A percentile compares a stretch with the other conserved stretches of the same genome.
Conservation (phyloP, 2,888 invertebrate genomes). For the Entomobrya proxima region DNA sequence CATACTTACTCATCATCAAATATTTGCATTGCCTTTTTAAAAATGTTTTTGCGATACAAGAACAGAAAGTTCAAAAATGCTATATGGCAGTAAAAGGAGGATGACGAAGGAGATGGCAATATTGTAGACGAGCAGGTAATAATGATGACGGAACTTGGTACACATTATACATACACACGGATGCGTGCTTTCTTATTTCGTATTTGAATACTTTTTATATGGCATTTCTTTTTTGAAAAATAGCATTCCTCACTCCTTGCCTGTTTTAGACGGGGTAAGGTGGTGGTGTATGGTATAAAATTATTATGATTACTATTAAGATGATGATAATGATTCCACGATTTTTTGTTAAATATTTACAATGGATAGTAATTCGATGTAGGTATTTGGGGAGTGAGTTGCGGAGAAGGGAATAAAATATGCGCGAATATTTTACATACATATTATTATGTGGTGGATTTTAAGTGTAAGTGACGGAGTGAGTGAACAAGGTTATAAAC, state of each 20-base stretch:
- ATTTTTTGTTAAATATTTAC: conserved; percentile 65
- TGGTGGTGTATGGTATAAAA: conserved; percentile 45
- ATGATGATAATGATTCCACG: conserved; percentile 65
- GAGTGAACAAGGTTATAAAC: conserved; percentile 47
- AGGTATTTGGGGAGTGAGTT: not conserved
- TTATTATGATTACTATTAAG: conserved; percentile 57
- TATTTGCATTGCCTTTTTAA: conserved; percentile 49
- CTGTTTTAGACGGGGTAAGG: not conserved
- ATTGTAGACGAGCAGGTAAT: no score
- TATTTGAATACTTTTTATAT: no score
- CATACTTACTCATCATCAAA: conserved; percentile 18
- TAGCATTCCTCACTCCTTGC: no score
- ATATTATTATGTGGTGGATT: conserved; percentile 39
- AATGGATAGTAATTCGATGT: conserved; percentile 5
- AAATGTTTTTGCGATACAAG: not conserved
- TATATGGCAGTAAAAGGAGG: not conserved
- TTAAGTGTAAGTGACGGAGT: conserved; percentile 40
- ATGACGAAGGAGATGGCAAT: conserved; percentile 11
- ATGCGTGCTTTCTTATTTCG: no score
- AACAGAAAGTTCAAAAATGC: not conserved
- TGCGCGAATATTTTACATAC: conserved; percentile 3
- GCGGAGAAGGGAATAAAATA: conserved; percentile 28
- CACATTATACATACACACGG: no score
- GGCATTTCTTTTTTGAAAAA: not conserved
- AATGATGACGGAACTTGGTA: no score